Evolutionary conservation across 2,113 vertebrate genomes (phyloP).

Genomic region (Anoplopoma fimbria): DNA sequence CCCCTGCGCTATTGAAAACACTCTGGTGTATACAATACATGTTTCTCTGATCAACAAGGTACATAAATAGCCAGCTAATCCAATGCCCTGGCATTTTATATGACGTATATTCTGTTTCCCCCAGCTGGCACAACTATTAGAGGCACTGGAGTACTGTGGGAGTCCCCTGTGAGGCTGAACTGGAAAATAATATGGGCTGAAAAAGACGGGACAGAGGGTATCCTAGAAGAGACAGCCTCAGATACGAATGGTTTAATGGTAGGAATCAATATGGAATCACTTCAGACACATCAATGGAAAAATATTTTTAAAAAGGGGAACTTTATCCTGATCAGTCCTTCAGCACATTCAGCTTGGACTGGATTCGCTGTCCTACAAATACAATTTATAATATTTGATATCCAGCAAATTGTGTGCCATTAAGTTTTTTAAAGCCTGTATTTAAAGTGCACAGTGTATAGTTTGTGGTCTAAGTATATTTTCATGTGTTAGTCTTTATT

Average conservation of each 20-base stretch:
- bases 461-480: background rate
- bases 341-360: background rate
- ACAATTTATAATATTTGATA: background rate
- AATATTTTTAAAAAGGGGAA: background rate
- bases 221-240: constrained; percentile 2
- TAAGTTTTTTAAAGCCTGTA: background rate
- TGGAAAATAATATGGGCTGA: constrained; percentile 63
- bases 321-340: background rate
- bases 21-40: constrained; percentile 56
- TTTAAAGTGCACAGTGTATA: background rate
- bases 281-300: constrained; percentile 3
- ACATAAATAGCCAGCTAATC: constrained; percentile 80
- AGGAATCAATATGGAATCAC: constrained; percentile 1
- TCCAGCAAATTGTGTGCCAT: background rate
- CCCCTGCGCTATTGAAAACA: constrained; percentile 31
- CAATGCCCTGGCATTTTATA: constrained; percentile 80
- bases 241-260: constrained; percentile 10
- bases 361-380: background rate
- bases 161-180: constrained; percentile 62
- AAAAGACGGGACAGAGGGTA: constrained; percentile 35
- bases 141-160: constrained; percentile 64
- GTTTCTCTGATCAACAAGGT: constrained; percentile 70
- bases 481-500: background rate
- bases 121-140: constrained; percentile 80
- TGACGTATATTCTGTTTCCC: constrained; percentile 81